These are phyloP conservation scores for Choristoneura rosaceana DNA, from an alignment of 2,888 invertebrate species.

Conservation along the genomic window DNA sequence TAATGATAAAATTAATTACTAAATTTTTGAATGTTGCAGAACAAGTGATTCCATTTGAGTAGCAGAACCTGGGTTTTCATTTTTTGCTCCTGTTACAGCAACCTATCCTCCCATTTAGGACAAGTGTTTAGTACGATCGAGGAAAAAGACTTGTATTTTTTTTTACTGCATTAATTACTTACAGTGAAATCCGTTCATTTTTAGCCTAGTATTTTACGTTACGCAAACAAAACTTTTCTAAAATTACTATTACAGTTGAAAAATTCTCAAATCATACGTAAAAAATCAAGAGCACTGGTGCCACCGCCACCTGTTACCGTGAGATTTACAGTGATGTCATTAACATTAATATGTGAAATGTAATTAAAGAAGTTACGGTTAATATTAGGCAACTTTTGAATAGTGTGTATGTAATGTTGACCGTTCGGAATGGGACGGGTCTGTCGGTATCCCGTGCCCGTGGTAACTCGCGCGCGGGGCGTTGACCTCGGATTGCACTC, in stretches of 20 bases:
- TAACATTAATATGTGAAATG: constrained; percentile 36
- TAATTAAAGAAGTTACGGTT: constrained; percentile 41
- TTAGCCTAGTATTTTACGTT: background rate
- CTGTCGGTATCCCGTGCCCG: constrained; percentile 71
- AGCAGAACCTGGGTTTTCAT: too few species aligned
- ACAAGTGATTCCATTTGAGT: too few species aligned
- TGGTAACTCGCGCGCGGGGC: constrained; percentile 68
- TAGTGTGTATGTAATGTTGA: constrained; percentile 53
- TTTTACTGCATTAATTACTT: too few species aligned
- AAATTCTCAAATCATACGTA: background rate
- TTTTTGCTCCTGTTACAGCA: too few species aligned
- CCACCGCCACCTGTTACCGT: constrained; percentile 28
- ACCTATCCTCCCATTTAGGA: too few species aligned
- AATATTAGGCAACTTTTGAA: constrained; percentile 42
- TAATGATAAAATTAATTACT: too few species aligned
- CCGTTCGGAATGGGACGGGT: constrained; percentile 62
- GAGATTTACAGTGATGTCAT: constrained; percentile 25
- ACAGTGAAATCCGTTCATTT: background rate
- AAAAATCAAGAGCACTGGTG: constrained; percentile 1
- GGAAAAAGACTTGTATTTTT: too few species aligned
- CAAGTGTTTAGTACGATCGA: too few species aligned
- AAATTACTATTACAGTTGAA: background rate
- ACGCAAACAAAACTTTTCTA: background rate
- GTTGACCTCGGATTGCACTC: constrained; percentile 69
- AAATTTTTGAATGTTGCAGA: too few species aligned